Evolutionary conservation across 2,797 vertebrate genomes (phyloP).

Genomic region (Florisuga fusca): DNA sequence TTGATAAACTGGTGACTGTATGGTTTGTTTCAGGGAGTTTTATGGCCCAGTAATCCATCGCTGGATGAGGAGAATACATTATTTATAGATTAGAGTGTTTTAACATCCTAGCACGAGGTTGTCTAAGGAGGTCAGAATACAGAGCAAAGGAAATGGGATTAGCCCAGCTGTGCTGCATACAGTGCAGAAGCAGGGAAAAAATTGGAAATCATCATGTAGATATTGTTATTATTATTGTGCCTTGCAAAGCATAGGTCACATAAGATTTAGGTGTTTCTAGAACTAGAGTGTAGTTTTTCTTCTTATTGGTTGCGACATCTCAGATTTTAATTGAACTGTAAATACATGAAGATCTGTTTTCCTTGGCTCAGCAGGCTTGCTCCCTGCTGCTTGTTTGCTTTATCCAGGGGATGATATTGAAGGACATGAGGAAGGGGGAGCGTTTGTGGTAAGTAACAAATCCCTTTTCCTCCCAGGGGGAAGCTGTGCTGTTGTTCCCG

Average conservation of each 20-base stretch:
- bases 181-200: not conserved
- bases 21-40: not conserved
- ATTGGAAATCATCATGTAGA: not conserved
- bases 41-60: slow-evolving; percentile 53
- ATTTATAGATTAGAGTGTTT: slow-evolving; percentile 64
- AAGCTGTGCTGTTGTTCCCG: not conserved
- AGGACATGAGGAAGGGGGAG: not conserved
- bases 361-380: not conserved
- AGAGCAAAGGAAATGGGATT: slow-evolving; percentile 32
- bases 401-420: not conserved
- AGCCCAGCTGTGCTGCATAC: slow-evolving; percentile 34
- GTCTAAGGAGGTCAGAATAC: slow-evolving; percentile 42
- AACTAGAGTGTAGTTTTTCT: not conserved
- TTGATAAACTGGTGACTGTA: not conserved
- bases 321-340: not conserved
- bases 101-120: slow-evolving; percentile 23
- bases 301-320: not conserved
- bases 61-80: slow-evolving; percentile 58
- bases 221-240: not conserved
- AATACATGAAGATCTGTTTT: not conserved
- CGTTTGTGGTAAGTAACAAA: not conserved
- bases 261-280: not conserved
- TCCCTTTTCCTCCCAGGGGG: not conserved
- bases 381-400: not conserved
- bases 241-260: not conserved